Percentiles rank a stretch among this genome's conserved stretches.
phyloP scores from a whole-genome alignment of 2,888 invertebrate genomes.

The Stomorhina lunata region DNA sequence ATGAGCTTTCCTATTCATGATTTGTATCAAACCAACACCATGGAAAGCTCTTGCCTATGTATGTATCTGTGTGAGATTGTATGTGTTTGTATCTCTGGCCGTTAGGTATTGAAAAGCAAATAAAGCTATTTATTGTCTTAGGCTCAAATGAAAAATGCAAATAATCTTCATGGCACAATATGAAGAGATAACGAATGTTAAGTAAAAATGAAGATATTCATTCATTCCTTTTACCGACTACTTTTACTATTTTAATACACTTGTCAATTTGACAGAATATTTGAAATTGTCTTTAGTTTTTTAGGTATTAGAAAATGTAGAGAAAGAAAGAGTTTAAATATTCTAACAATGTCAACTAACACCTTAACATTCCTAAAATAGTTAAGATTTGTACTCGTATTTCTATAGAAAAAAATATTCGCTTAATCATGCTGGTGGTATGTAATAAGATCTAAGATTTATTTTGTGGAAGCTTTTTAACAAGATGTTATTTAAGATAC shows the following conservation, averaged over 20 bases:
- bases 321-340: background rate
- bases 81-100: background rate
- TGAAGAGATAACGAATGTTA: conserved; percentile 1
- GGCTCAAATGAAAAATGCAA: conserved; percentile 54
- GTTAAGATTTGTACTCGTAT: too few species aligned
- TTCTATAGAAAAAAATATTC: too few species aligned
- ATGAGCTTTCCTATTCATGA: background rate
- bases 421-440: too few species aligned
- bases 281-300: background rate
- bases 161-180: conserved; percentile 38
- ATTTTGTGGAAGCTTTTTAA: too few species aligned
- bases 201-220: background rate
- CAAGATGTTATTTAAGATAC: too few species aligned
- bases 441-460: too few species aligned
- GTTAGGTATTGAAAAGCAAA: conserved; percentile 35
- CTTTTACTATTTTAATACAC: conserved; percentile 1
- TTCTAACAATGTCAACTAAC: background rate
- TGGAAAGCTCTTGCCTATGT: background rate
- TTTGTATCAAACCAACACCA: background rate
- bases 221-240: background rate
- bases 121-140: conserved; percentile 48
- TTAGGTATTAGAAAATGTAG: background rate
- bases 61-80: background rate
- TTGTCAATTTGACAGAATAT: conserved; percentile 13
- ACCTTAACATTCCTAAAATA: background rate